Evolutionary conservation across 2,797 vertebrate species (phyloP).

Genomic region (Manis pentadactyla): DNA sequence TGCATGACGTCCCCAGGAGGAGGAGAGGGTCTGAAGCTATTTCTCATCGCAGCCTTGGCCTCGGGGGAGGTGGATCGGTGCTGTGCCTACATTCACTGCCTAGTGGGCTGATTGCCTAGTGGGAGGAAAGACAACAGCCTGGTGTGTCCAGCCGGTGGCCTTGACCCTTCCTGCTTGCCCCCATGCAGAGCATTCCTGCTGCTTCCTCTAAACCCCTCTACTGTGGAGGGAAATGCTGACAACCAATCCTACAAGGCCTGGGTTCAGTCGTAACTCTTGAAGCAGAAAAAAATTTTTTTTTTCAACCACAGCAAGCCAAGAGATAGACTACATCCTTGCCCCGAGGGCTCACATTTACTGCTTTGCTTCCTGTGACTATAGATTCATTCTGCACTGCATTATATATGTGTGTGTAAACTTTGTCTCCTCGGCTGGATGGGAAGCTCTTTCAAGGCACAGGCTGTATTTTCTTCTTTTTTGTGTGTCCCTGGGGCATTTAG

Average conservation of each 20-base stretch:
- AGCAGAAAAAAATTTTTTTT: not conserved
- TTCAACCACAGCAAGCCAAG: not conserved
- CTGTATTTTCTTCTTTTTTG: not conserved
- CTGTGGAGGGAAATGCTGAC: too few species aligned
- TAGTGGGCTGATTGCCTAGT: fast-evolving
- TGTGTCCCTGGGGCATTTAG: not conserved
- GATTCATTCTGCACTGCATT: not conserved
- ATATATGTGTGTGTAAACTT: fast-evolving
- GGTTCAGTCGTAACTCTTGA: not conserved
- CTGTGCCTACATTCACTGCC: fast-evolving
- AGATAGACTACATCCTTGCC: not conserved
- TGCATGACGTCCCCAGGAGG: not conserved
- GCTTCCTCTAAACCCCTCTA: not conserved
- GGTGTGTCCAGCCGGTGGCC: fast-evolving
- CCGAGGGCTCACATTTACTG: not conserved
- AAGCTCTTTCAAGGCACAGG: not conserved
- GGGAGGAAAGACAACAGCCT: not conserved
- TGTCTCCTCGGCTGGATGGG: not conserved
- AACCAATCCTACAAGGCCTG: not conserved
- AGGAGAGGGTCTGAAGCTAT: not conserved
- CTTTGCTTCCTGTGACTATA: not conserved
- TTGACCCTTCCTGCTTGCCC: not conserved
- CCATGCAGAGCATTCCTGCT: not conserved
- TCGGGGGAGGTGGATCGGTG: not conserved
- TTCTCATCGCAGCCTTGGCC: not conserved